A percentile compares a stretch with the other conserved stretches of the same genome.
phyloP scores from a whole-genome alignment of 2,113 vertebrate species.

The Erythrocercus mccallii region DNA sequence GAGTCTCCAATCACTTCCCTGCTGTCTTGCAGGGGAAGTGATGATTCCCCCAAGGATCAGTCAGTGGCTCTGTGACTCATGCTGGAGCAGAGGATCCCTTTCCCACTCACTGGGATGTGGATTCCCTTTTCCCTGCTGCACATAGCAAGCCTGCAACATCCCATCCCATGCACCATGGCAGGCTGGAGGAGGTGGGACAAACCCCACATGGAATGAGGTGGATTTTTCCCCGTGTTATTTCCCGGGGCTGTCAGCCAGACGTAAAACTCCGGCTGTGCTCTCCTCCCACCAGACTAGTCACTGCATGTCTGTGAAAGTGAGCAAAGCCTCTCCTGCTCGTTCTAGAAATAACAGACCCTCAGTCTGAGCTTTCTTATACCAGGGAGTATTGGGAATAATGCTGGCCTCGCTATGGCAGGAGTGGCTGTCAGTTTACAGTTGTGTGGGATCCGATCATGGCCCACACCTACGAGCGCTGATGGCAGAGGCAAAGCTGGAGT shows the following conservation, averaged over 20 bases:
- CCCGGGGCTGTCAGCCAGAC: slow-evolving; percentile 1
- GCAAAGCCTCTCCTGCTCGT: background rate
- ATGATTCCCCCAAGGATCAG: background rate
- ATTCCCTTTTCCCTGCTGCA: background rate
- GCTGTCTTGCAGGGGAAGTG: background rate
- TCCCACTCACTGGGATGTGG: background rate
- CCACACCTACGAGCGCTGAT: background rate
- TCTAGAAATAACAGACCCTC: background rate
- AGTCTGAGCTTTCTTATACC: background rate
- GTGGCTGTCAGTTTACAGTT: background rate
- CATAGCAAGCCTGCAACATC: background rate
- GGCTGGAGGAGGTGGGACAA: background rate
- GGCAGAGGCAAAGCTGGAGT: background rate
- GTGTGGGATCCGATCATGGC: background rate
- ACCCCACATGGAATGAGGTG: background rate
- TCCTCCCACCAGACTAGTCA: slow-evolving; percentile 9
- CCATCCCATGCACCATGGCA: background rate
- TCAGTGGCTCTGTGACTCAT: background rate
- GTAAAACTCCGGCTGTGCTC: background rate
- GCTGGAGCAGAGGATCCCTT: background rate
- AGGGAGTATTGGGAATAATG: background rate
- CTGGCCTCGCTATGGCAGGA: background rate
- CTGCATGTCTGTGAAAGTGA: background rate
- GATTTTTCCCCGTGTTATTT: background rate
- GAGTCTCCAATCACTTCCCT: background rate